These are phyloP conservation scores for Otus sunia DNA, from an alignment of 2,113 vertebrate genomes.

Conservation along the genomic window DNA sequence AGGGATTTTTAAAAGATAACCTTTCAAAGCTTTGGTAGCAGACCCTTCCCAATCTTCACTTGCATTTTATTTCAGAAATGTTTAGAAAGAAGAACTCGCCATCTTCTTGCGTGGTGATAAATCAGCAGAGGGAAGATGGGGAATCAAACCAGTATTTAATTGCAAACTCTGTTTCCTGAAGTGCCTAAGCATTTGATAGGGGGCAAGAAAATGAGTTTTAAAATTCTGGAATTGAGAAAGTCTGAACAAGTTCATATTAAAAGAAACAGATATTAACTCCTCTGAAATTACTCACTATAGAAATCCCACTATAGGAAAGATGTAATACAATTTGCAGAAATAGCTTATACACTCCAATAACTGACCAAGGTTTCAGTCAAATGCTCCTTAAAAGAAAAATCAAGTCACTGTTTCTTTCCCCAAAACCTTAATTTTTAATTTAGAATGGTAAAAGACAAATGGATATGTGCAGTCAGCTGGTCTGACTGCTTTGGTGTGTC, in stretches of 20 bases:
- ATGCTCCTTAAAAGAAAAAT: neutral
- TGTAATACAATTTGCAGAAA: neutral
- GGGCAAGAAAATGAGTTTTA: neutral
- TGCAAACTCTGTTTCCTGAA: neutral
- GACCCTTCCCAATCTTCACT: neutral
- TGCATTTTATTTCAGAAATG: neutral
- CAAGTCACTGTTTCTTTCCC: neutral
- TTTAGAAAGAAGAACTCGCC: neutral
- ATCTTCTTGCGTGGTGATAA: neutral
- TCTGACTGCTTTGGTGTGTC: neutral
- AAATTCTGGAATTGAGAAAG: neutral
- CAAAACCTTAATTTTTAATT: neutral
- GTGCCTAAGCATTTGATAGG: neutral
- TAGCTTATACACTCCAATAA: neutral
- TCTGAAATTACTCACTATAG: neutral
- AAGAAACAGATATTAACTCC: neutral
- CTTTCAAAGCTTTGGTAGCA: neutral
- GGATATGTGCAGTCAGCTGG: neutral
- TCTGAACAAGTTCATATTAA: neutral
- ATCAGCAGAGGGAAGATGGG: neutral
- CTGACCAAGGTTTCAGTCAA: neutral
- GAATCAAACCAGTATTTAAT: neutral
- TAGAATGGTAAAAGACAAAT: neutral
- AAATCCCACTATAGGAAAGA: neutral
- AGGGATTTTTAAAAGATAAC: neutral